Evolutionary conservation across 2,113 vertebrate genomes (phyloP), one percentile per base, ranked within the genome.

Genomic region (Rostratula benghalensis): DNA sequence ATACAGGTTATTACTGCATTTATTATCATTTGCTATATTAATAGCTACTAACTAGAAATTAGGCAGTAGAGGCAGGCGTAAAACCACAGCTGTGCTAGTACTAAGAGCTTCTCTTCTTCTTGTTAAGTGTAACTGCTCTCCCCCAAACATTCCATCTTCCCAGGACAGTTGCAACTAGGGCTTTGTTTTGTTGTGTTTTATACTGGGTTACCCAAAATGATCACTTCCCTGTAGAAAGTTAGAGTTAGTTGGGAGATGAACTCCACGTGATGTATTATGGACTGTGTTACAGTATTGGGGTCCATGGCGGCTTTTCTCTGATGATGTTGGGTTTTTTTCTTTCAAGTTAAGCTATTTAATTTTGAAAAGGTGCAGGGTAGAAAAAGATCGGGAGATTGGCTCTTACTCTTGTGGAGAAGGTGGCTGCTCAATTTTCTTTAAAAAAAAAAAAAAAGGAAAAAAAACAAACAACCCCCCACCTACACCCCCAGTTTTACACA

Each of bases 71-170:
- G 96, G 96, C 95, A 95, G 97, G 96, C 94, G 30, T 95, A 94
- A 89, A 96, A 81, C 96, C 95, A 90, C 80, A 92, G 95, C 97
- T 97, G 95, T 94, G 97, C 97, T 84, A 79, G 68, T 93, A 77
- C 92, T 83, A 75, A 88, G 94, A 95, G 96, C 98, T 97, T 97
- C 96, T 98, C 95, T 94, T 97, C 89, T 83, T 88, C 94, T 89
- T 73, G 50, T 95, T 96, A 69, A 65, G 74, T 86, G 88, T 94
- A 95, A 94, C 96, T 87, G 2, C 92, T 95, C 93, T 93, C 91
- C 94, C 97, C 98, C 94, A 68, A 95, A 98, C 98, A 98, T 98
- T 98, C 98, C 98, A 96, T 97, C 98, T 95, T 94, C 93, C 87
- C 90, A 90, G 90, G 75, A 95, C 95, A 82, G 88, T 90, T 74